These are phyloP conservation scores for Ptilorrhoa leucosticta DNA, from an alignment of 2,113 vertebrate species.

Conservation along the genomic window DNA sequence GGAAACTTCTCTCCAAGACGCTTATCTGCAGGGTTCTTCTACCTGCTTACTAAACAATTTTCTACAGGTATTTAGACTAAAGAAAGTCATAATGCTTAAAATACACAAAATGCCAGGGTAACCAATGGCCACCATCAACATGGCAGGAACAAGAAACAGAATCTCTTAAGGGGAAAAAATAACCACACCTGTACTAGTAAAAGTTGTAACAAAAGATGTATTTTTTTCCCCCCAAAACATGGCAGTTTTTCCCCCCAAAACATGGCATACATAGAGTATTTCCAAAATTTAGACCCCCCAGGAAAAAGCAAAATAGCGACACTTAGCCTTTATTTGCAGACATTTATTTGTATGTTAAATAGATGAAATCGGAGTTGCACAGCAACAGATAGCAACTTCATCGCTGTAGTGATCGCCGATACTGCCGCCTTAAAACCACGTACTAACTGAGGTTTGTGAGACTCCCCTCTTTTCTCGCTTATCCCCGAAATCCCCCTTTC, in stretches of 20 bases:
- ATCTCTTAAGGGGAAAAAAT: background rate
- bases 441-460: too few relatives aligned
- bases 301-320: background rate
- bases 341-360: background rate
- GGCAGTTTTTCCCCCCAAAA: fast-evolving
- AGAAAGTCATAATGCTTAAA: background rate
- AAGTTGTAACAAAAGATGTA: background rate
- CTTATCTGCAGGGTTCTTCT: background rate
- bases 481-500: background rate
- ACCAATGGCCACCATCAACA: background rate
- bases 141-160: background rate
- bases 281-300: background rate
- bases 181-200: background rate
- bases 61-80: background rate
- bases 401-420: fast-evolving
- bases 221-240: fast-evolving
- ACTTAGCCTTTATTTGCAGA: background rate
- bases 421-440: background rate
- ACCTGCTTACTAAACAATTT: background rate
- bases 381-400: background rate
- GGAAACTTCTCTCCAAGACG: background rate
- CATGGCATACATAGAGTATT: background rate
- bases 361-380: background rate
- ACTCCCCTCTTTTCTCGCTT: fast-evolving
- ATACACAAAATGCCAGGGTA: background rate